Evolutionary conservation across 2,888 invertebrate species (phyloP).

Genomic region (Tetrapedia diversipes): DNA sequence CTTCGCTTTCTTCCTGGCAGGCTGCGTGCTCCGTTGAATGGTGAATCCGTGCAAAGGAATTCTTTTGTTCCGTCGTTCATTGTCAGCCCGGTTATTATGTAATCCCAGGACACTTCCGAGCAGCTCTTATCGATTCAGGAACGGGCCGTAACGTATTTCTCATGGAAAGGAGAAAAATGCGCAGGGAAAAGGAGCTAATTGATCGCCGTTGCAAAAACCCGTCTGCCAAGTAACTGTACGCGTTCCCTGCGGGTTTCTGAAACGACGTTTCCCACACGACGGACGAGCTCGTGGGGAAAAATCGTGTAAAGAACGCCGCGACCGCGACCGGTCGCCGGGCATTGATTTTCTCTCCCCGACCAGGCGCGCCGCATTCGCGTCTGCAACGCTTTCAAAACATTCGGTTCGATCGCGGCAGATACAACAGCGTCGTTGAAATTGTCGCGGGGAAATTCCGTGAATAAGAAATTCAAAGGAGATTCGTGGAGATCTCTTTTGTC

Average conservation of each 20-base stretch:
- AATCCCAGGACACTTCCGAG: constrained; percentile 49
- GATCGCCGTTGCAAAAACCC: constrained; percentile 47
- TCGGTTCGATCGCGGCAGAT: too few species aligned
- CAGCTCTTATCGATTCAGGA: constrained; percentile 57
- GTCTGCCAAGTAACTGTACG: constrained; percentile 35
- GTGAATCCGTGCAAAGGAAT: constrained; percentile 65
- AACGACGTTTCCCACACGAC: constrained; percentile 28
- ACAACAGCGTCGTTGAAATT: too few species aligned
- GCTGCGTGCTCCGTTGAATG: constrained; percentile 46
- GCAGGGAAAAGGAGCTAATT: constrained; percentile 48
- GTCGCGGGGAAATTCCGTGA: too few species aligned
- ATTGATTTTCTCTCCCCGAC: constrained; percentile 12
- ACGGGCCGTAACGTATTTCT: too few species aligned
- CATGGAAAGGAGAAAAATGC: background rate
- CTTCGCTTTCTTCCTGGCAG: constrained; percentile 46
- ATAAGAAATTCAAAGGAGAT: too few species aligned
- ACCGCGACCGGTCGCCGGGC: background rate
- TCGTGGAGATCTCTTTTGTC: too few species aligned
- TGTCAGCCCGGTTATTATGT: constrained; percentile 62
- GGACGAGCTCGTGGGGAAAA: background rate
- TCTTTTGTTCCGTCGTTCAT: constrained; percentile 70
- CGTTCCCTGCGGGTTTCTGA: constrained; percentile 6
- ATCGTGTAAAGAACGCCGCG: background rate
- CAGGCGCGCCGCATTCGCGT: background rate
- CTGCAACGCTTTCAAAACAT: background rate